A percentile compares a stretch with the other conserved stretches of the same genome.
Conservation (phyloP, 2,113 vertebrate species). For the Solea senegalensis region DNA sequence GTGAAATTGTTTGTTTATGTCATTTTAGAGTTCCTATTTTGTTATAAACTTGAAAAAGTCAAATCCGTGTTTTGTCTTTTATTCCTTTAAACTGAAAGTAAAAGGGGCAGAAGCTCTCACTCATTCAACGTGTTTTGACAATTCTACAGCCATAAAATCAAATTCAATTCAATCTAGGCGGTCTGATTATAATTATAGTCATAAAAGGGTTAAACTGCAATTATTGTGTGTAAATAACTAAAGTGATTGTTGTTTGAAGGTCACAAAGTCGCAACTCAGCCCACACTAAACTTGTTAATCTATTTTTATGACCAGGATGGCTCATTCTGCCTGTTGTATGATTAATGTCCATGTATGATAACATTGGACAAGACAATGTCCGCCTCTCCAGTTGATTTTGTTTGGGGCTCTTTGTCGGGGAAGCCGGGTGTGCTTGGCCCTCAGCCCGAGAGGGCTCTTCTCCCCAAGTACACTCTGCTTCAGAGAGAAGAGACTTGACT, state of each 20-base stretch:
- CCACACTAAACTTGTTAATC: constrained; percentile 78
- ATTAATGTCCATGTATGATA: constrained; percentile 72
- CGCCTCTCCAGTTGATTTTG: constrained; percentile 63
- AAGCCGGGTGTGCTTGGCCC: constrained; percentile 63
- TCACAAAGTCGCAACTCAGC: constrained; percentile 67
- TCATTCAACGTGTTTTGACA: too few species aligned
- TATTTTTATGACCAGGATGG: constrained; percentile 59
- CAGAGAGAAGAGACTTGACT: constrained; percentile 81
- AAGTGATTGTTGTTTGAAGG: constrained; percentile 48
- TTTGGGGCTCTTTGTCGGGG: constrained; percentile 68
- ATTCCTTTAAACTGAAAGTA: too few species aligned
- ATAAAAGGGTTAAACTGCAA: constrained; percentile 31
- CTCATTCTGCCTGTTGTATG: constrained; percentile 67
- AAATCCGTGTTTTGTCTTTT: too few species aligned
- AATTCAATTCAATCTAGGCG: too few species aligned
- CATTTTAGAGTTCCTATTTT: too few species aligned
- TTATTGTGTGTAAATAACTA: constrained; percentile 42
- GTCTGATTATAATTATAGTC: too few species aligned
- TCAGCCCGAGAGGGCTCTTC: constrained; percentile 70
- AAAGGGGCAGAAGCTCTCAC: too few species aligned
- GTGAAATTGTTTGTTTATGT: too few species aligned
- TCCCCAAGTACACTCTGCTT: constrained; percentile 69
- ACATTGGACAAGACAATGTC: constrained; percentile 64
- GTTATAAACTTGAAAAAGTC: too few species aligned
- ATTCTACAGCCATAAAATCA: too few species aligned